Percentiles rank a stretch among this genome's conserved stretches.
phyloP scores from a whole-genome alignment of 92 coral and sea anemone species.

The Blastomussa wellsi region DNA sequence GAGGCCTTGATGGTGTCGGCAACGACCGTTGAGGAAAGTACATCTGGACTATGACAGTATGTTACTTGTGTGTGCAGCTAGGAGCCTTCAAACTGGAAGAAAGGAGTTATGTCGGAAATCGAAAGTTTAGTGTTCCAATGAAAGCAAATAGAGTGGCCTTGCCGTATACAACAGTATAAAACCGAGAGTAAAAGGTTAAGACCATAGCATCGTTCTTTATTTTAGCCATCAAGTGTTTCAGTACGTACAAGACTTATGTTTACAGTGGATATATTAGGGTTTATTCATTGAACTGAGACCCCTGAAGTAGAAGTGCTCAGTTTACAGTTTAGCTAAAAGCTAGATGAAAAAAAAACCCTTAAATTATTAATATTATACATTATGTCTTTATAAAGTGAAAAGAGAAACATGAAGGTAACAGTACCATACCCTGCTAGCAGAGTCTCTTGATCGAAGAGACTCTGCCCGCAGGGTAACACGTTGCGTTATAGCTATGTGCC shows the following conservation, averaged over 20 bases:
- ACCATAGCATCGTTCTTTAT: background rate
- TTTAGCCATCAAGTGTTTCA: no score
- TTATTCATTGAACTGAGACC: no score
- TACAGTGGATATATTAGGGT: no score
- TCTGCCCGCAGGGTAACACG: no score
- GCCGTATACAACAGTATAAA: background rate
- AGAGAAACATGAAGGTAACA: background rate
- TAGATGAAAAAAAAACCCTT: no score
- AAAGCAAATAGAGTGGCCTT: background rate
- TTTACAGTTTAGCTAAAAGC: no score
- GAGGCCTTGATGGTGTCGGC: constrained; percentile 12
- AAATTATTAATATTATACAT: background rate
- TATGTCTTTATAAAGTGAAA: background rate
- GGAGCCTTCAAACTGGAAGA: background rate
- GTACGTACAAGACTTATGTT: no score
- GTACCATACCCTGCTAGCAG: no score
- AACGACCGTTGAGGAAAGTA: background rate
- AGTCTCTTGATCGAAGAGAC: no score
- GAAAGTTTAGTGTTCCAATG: background rate
- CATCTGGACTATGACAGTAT: constrained; percentile 3
- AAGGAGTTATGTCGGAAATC: background rate
- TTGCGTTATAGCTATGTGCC: no score
- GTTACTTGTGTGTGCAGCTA: background rate
- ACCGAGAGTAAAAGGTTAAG: background rate
- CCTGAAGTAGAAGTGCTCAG: no score